Conservation (phyloP, 2,888 invertebrate genomes). For the Baronia brevicornis region DNA sequence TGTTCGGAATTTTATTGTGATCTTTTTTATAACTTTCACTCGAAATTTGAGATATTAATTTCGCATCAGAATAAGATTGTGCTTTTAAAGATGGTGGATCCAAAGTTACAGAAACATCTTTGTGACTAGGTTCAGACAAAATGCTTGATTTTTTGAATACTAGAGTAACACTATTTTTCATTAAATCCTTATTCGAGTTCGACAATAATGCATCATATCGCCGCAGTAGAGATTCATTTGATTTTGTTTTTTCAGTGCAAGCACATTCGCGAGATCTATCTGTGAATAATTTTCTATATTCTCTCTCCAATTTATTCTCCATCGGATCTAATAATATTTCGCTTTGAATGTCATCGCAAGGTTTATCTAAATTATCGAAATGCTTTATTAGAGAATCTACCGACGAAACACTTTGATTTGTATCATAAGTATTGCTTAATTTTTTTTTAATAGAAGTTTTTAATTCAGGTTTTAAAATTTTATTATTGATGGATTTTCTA, state of each 20-base stretch:
- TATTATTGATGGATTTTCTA: slow-evolving; percentile 18
- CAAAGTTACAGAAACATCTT: slow-evolving; percentile 50
- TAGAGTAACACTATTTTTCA: slow-evolving; percentile 26
- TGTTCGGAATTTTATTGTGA: slow-evolving; percentile 16
- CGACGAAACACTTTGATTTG: slow-evolving; percentile 32
- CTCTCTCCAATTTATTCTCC: slow-evolving; percentile 53
- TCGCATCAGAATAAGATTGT: slow-evolving; percentile 39
- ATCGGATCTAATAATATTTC: slow-evolving; percentile 34
- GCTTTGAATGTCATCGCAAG: slow-evolving; percentile 35
- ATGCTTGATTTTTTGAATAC: slow-evolving; percentile 27
- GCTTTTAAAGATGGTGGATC: slow-evolving; percentile 54
- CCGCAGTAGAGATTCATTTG: slow-evolving; percentile 39
- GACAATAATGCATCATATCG: slow-evolving; percentile 48
- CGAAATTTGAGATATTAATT: slow-evolving; percentile 31
- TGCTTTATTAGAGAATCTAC: slow-evolving; percentile 55
- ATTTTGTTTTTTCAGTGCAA: slow-evolving; percentile 32
- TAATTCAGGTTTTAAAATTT: slow-evolving; percentile 16
- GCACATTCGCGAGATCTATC: slow-evolving; percentile 30
- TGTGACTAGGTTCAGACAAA: slow-evolving; percentile 28
- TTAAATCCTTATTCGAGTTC: slow-evolving; percentile 40
- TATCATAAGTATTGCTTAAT: slow-evolving; percentile 15
- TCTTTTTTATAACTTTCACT: slow-evolving; percentile 9
- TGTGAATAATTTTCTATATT: slow-evolving; percentile 47
- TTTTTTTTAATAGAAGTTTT: slow-evolving; percentile 13
- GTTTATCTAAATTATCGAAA: slow-evolving; percentile 48